phyloP scores from a whole-genome alignment of 2,797 vertebrate species.

The Agapornis canus region DNA sequence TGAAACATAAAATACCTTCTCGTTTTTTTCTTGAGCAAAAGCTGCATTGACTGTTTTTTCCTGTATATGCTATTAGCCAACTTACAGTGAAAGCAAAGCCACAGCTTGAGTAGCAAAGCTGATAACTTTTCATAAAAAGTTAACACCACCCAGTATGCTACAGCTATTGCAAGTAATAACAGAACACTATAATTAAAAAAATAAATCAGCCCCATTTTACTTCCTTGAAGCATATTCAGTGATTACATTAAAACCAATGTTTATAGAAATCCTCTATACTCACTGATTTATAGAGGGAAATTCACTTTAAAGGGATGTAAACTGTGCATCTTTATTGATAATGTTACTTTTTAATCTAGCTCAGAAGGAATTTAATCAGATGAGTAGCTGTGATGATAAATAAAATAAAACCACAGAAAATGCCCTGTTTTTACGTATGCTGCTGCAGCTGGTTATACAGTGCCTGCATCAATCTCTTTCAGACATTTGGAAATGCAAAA shows the following conservation, averaged over 20 bases:
- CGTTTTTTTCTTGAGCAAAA: background rate
- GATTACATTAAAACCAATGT: slow-evolving; percentile 25
- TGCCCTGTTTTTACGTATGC: background rate
- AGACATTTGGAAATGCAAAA: background rate
- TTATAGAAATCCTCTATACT: slow-evolving; percentile 29
- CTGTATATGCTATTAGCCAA: background rate
- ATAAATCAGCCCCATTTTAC: slow-evolving; percentile 37
- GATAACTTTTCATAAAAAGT: slow-evolving; percentile 50
- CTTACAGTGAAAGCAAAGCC: slow-evolving; percentile 27
- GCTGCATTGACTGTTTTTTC: background rate
- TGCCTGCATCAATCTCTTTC: background rate
- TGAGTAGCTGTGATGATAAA: background rate
- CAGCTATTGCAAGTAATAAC: slow-evolving; percentile 44
- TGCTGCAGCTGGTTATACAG: background rate
- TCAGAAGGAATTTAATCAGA: slow-evolving; percentile 22
- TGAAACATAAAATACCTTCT: background rate
- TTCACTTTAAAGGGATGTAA: slow-evolving; percentile 11
- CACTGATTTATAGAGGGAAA: slow-evolving; percentile 41
- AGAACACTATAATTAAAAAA: slow-evolving; percentile 30
- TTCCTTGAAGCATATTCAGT: slow-evolving; percentile 19
- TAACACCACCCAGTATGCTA: slow-evolving; percentile 4
- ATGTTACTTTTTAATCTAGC: slow-evolving; percentile 4
- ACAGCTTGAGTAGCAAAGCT: slow-evolving; percentile 30
- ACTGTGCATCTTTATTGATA: slow-evolving; percentile 24
- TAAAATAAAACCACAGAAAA: slow-evolving; percentile 27